Evolutionary conservation across 2,888 invertebrate genomes (phyloP).

Genomic region (Anoplius nigerrimus): DNA sequence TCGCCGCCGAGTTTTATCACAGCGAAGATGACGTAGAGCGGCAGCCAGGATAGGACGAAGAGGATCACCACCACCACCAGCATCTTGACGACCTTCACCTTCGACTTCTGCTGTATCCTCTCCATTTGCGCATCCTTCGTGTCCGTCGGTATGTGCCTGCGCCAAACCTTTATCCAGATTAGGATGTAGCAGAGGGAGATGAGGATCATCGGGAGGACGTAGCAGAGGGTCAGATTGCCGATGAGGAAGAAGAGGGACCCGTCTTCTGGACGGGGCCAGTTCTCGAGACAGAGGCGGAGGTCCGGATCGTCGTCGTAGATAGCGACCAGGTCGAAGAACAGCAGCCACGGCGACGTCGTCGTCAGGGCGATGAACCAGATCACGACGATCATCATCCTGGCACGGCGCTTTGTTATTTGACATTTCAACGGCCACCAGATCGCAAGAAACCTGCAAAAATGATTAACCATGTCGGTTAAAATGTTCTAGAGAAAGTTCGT

Average conservation of each 20-base stretch:
- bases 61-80: slow-evolving; percentile 92
- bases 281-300: slow-evolving; percentile 86
- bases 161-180: slow-evolving; percentile 94
- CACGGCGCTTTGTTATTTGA: slow-evolving; percentile 92
- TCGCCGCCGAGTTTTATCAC: slow-evolving; percentile 86
- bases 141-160: slow-evolving; percentile 91
- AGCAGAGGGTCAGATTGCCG: slow-evolving; percentile 92
- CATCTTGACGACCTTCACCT: slow-evolving; percentile 97
- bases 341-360: slow-evolving; percentile 92
- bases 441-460: slow-evolving; percentile 90
- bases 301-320: slow-evolving; percentile 86
- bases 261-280: slow-evolving; percentile 90
- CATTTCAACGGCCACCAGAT: slow-evolving; percentile 96
- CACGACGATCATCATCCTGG: slow-evolving; percentile 89
- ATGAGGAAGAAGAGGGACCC: slow-evolving; percentile 91
- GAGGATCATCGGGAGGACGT: slow-evolving; percentile 92
- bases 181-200: slow-evolving; percentile 94
- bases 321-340: slow-evolving; percentile 89
- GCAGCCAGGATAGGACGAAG: slow-evolving; percentile 96
- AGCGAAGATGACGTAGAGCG: slow-evolving; percentile 92
- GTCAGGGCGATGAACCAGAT: slow-evolving; percentile 93
- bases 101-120: slow-evolving; percentile 94
- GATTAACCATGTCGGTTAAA: slow-evolving; percentile 10
- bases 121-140: slow-evolving; percentile 94
- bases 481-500: no score